These are phyloP conservation scores for Norana najaformis DNA, from an alignment of 2,888 invertebrate genomes.

Conservation along the genomic window DNA sequence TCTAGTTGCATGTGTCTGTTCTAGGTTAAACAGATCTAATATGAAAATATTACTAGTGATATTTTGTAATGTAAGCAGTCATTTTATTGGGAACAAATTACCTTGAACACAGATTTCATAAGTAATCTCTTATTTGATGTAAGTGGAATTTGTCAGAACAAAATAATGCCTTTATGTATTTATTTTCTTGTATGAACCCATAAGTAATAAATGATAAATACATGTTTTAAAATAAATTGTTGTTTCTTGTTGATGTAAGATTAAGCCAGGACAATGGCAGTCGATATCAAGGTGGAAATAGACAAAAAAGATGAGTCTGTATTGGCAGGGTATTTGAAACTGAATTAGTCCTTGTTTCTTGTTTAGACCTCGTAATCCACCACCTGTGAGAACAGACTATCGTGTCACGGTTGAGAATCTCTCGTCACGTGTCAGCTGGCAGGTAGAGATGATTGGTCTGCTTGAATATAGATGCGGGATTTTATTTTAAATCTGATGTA, in stretches of 20 bases:
- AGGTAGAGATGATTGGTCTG: constrained; percentile 75
- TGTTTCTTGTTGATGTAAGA: neutral
- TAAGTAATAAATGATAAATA: no score
- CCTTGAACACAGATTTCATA: neutral
- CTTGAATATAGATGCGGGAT: neutral
- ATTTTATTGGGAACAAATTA: no score
- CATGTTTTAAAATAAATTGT: no score
- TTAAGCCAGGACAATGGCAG: neutral
- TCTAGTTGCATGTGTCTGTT: neutral
- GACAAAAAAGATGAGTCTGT: neutral
- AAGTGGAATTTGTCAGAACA: neutral
- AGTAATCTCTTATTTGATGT: neutral
- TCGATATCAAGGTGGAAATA: neutral
- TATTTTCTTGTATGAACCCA: neutral
- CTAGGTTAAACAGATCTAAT: neutral
- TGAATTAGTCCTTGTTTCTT: neutral
- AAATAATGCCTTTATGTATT: neutral
- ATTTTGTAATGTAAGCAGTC: neutral
- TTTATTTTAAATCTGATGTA: constrained; percentile 1
- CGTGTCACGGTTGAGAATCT: constrained; percentile 95
- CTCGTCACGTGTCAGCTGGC: constrained; percentile 97
- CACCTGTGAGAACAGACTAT: constrained; percentile 92
- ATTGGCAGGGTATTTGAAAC: neutral
- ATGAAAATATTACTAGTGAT: neutral
- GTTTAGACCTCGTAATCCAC: constrained; percentile 59